Conservation (phyloP, 2,113 vertebrate genomes). For the Chrysochloris asiatica region DNA sequence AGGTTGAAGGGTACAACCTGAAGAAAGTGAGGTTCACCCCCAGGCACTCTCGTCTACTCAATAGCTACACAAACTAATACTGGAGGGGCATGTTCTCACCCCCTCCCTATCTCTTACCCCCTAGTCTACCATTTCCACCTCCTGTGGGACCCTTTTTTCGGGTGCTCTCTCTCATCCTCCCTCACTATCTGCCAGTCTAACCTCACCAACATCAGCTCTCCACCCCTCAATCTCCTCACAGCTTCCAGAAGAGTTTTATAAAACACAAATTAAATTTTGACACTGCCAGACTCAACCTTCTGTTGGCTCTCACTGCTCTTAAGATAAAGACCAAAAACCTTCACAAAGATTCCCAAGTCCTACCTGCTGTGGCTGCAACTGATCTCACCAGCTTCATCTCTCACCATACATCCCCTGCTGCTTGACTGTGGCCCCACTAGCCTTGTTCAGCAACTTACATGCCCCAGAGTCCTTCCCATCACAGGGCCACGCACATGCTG, state of each 20-base stretch:
- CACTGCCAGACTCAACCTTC: background rate
- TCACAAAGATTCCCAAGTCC: background rate
- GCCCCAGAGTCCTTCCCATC: background rate
- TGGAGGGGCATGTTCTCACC: background rate
- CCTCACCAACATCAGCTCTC: background rate
- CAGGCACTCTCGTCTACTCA: background rate
- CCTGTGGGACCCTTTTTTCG: background rate
- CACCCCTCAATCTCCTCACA: background rate
- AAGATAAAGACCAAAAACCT: background rate
- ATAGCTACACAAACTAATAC: background rate
- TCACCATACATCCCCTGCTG: background rate
- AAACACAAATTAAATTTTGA: background rate
- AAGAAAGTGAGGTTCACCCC: background rate
- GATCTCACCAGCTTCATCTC: background rate
- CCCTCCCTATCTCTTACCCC: too few species aligned
- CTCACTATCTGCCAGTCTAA: background rate
- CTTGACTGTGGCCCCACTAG: too few species aligned
- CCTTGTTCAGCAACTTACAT: background rate
- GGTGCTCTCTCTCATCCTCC: background rate
- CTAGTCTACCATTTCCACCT: background rate
- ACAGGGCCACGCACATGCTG: background rate
- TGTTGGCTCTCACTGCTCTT: too few species aligned
- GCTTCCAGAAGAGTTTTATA: constrained; percentile 35
- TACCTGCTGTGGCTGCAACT: background rate
- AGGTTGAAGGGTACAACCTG: background rate